A percentile compares a stretch with the other conserved stretches of the same genome.
Conservation (phyloP, 2,113 vertebrate genomes). For the Fregata magnificens region DNA sequence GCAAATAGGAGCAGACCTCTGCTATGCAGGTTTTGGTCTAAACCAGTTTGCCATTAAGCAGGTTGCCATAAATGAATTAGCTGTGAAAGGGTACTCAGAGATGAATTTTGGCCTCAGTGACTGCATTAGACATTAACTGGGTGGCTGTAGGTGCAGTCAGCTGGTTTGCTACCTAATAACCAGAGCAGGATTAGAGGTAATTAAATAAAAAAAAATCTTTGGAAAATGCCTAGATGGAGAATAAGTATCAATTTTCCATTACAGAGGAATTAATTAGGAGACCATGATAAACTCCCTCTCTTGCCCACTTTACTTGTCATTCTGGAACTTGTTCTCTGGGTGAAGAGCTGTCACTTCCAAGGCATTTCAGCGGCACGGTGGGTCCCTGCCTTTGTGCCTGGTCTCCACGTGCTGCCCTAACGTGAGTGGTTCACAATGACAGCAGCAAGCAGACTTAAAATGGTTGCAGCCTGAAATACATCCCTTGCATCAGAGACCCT, state of each 20-base stretch:
- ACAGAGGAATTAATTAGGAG: background rate
- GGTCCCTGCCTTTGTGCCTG: background rate
- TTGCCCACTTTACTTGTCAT: background rate
- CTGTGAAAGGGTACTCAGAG: background rate
- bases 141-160: background rate
- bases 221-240: background rate
- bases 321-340: background rate
- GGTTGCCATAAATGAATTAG: background rate
- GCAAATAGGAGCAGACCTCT: background rate
- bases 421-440: rapidly evolving
- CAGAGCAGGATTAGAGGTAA: background rate
- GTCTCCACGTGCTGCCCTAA: background rate
- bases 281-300: background rate
- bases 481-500: background rate
- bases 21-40: background rate
- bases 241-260: background rate
- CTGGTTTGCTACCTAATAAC: background rate
- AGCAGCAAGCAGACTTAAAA: background rate
- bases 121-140: background rate
- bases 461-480: background rate
- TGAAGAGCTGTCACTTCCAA: background rate
- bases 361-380: background rate
- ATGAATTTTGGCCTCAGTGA: background rate
- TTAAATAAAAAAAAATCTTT: too few species aligned
- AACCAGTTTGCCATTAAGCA: background rate